A percentile compares a stretch with the other conserved stretches of the same genome.
Evolutionary conservation across 2,797 vertebrate genomes (phyloP).

Genomic region (Furcifer pardalis): DNA sequence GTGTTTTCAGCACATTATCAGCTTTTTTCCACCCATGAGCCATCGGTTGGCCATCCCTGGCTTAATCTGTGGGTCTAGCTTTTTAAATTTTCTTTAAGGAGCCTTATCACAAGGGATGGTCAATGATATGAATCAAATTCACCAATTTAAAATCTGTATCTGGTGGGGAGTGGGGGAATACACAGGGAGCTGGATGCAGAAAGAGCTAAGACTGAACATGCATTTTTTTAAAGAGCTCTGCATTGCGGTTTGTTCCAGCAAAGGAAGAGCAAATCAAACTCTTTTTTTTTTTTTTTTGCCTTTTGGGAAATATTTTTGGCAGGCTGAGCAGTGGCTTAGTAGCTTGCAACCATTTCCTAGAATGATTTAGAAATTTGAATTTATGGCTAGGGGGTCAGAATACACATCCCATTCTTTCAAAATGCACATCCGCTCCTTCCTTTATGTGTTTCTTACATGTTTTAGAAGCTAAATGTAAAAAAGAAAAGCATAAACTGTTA

Average conservation of each 20-base stretch:
- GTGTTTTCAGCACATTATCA: too few species aligned
- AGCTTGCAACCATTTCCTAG: background rate
- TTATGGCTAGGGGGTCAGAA: background rate
- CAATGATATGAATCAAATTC: conserved; percentile 32
- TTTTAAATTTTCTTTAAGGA: conserved; percentile 54
- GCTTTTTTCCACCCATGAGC: too few species aligned
- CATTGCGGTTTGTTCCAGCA: conserved; percentile 46
- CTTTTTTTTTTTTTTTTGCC: background rate
- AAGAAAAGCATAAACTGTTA: background rate
- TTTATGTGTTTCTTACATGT: background rate
- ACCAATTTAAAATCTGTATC: conserved; percentile 24
- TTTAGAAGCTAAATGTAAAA: background rate
- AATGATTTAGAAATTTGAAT: background rate
- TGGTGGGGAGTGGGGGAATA: conserved; percentile 8
- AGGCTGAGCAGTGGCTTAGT: conserved; percentile 7
- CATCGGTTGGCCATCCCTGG: too few species aligned
- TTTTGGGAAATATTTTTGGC: conserved; percentile 17
- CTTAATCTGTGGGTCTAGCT: too few species aligned
- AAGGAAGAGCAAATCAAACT: conserved; percentile 44
- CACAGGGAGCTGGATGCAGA: conserved; percentile 22
- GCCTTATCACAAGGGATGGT: conserved; percentile 31
- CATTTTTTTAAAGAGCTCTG: conserved; percentile 57
- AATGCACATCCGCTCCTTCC: background rate
- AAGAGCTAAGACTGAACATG: conserved; percentile 34
- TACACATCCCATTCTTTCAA: background rate